Evolutionary conservation across 2,888 invertebrate species (phyloP).

Genomic region (Pterostichus madidus): DNA sequence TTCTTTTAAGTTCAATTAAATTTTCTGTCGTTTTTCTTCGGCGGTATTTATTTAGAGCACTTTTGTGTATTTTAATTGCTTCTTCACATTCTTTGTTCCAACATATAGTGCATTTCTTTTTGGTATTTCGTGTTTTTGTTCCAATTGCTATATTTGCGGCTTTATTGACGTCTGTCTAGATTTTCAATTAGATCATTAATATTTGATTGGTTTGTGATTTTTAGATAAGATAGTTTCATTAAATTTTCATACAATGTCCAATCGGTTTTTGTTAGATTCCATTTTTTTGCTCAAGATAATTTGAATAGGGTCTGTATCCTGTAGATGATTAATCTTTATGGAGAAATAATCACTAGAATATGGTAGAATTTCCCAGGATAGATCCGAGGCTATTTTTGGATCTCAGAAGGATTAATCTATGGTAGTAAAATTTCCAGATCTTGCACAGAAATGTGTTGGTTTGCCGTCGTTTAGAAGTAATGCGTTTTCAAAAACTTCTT

Average conservation of each 20-base stretch:
- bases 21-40: no score
- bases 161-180: neutral
- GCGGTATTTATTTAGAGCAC: neutral
- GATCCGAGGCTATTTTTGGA: conserved; percentile 2
- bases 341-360: conserved; percentile 29
- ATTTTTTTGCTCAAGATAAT: neutral
- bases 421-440: conserved; percentile 30
- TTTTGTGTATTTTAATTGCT: conserved; percentile 11
- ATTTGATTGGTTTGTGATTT: neutral
- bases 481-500: conserved; percentile 13
- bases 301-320: neutral
- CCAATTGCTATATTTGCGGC: conserved; percentile 21
- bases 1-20: neutral
- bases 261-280: neutral
- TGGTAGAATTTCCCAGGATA: conserved; percentile 30
- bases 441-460: conserved; percentile 18
- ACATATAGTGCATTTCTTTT: neutral
- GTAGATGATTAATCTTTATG: conserved; percentile 9
- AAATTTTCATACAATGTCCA: neutral
- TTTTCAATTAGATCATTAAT: conserved; percentile 2
- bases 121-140: neutral
- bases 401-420: conserved; percentile 50
- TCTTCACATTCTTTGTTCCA: conserved; percentile 2
- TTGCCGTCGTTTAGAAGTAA: neutral
- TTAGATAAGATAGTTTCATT: neutral